These are phyloP conservation scores for Psylliodes chrysocephalus DNA, from an alignment of 2,888 invertebrate species.

Conservation along the genomic window DNA sequence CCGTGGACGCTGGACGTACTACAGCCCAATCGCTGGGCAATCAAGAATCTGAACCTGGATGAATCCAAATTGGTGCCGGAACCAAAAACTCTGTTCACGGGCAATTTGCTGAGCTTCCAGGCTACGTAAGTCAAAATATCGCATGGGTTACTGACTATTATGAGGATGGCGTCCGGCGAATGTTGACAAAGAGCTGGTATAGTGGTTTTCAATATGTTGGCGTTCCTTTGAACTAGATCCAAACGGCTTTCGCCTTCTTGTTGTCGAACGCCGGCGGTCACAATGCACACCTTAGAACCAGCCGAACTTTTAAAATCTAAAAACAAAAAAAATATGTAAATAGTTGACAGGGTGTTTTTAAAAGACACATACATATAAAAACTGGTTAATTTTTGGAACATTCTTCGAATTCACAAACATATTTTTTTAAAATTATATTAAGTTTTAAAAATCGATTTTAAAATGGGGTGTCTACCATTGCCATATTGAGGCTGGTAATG, in stretches of 20 bases:
- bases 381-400: too few relatives aligned
- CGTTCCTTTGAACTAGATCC: conserved; percentile 88
- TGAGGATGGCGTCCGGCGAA: conserved; percentile 85
- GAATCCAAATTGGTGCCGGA: conserved; percentile 95
- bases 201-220: conserved; percentile 87
- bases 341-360: too few relatives aligned
- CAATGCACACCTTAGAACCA: conserved; percentile 85
- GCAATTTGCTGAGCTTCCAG: conserved; percentile 94
- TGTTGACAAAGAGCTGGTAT: conserved; percentile 84
- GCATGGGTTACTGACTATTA: conserved; percentile 93
- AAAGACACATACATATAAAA: too few relatives aligned
- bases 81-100: conserved; percentile 86
- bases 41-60: conserved; percentile 87
- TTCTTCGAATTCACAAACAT: too few relatives aligned
- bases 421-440: too few relatives aligned
- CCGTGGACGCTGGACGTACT: conserved; percentile 89
- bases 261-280: conserved; percentile 94
- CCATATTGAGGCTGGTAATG: too few relatives aligned
- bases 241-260: conserved; percentile 89
- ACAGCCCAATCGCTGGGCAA: conserved; percentile 83
- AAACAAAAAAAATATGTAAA: too few relatives aligned
- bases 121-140: conserved; percentile 93
- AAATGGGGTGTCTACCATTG: too few relatives aligned
- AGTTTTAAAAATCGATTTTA: too few relatives aligned
- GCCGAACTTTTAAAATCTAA: conserved; percentile 81